Evolutionary conservation across 2,797 vertebrate species (phyloP), one percentile per base, ranked within the genome.

Genomic region (Clamator glandarius): DNA sequence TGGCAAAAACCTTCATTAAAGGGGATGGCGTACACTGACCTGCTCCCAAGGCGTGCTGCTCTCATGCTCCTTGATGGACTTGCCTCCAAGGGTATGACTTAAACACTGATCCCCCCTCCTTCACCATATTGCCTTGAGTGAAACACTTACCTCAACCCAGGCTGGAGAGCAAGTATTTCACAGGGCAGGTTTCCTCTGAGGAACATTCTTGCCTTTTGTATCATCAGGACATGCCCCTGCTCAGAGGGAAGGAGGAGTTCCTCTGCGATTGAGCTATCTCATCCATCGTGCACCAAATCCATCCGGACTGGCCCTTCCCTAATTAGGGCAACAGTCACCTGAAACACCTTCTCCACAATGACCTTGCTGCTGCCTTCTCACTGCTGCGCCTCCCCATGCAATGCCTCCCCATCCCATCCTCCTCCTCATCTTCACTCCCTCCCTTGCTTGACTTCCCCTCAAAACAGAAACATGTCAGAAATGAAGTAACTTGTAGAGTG

Each of bases 151-250:
- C 83, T 92, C 77, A 69, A 2, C 39, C n/a, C 20, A 20, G 91
- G 51, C 26, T 81, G 74, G 42, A 66, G 48, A 94, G 54, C 61
- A 80, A 69, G 59, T 51, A 92, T 92, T 96, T 87, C 2, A 2
- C 31, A 84, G 79, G 83, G 76, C 85, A 93, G 55, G 74, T 79
- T 92, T 81, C 28, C 52, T 61, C 78, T 72, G 82, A 84, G 75
- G 66, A 96, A 73, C 94, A 96, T 96, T 97, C 96, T 96, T 97
- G 87, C 77, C 66, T 58, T 67, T 62, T 95, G 95, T 69, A 84
- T 97, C 97, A 97, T 90, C 51, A 5, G 72, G 86, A 59, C 92
- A 14, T 94, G 95, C 91, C 95, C 88, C 83, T 95, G 93, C 95
- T 94, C 67, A 90, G 75, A 69, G 84, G 93, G 62, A 72, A 92